Base-by-base conservation (phyloP, 2,113 vertebrate genomes). In the Ornithorhynchus anatinus region DNA sequence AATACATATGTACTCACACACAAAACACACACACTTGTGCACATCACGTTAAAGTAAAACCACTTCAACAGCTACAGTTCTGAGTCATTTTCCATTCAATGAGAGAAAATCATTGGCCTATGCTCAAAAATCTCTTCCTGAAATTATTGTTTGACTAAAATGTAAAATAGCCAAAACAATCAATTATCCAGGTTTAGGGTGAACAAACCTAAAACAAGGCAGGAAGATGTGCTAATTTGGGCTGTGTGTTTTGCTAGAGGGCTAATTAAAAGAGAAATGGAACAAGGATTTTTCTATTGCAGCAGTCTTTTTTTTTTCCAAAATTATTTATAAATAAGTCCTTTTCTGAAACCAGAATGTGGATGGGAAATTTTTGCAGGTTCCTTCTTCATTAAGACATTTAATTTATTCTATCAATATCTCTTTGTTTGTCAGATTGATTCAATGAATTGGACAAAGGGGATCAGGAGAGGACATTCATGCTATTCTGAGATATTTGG, bases 281-380 rank as follows among this genome's bases (percentile, higher is more conserved):
- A 45, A 65, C 44, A 68, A n/a, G 29, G 29, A 11, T 75, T 69
- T 75, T 72, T 57, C 39, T 52, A 35, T 69, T 79, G 56, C 5
- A 56, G 33, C 43, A n/a, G n/a, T n/a, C n/a, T n/a, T n/a, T n/a
- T n/a, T n/a, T n/a, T 31, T 67, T 70, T 67, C 33, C 72, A 85
- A 52, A 44, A 65, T 72, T 75, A n/a, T n/a, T n/a, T 79, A 58
- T 48, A 33, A 74, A 71, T 70, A 88, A 89, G 85, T 82, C 74
- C 36, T 68, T 59, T 33, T 81, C 54, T 47, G 36, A 79, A 84
- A 72, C 62, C 60, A 82, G 42, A 22, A 50, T 52, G 14, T 8
- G 29, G 0, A 0, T 27, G 8, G 68, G 50, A 69, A 80, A 70
- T 36, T 27, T 52, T 38, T 48, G 22, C 38, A 72, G 75, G 1